These are phyloP conservation scores for Rhincodon typus DNA, from an alignment of 2,797 vertebrate genomes.

Conservation along the genomic window DNA sequence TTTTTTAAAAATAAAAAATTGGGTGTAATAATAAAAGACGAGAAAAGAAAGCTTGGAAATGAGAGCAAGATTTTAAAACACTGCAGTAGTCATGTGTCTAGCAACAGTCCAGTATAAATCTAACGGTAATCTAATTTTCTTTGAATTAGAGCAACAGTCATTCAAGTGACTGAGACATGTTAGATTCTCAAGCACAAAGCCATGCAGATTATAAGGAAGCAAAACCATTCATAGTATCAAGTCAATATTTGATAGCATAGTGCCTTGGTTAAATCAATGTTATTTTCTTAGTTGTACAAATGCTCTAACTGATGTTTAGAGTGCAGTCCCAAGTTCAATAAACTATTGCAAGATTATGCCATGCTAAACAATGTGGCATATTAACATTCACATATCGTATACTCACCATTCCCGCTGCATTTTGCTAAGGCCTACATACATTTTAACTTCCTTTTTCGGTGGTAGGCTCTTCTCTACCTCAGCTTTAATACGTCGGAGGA, in stretches of 20 bases:
- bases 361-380: neutral
- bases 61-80: neutral
- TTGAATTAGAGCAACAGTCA: neutral
- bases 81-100: neutral
- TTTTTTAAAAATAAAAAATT: neutral
- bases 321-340: neutral
- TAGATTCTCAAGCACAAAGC: neutral
- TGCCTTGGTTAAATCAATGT: neutral
- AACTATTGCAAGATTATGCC: neutral
- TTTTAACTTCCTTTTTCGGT: slow-evolving; percentile 96
- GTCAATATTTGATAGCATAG: neutral
- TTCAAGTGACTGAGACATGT: neutral
- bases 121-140: neutral
- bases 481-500: slow-evolving; percentile 94
- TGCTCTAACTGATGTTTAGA: neutral
- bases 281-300: neutral
- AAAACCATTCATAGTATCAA: neutral
- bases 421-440: slow-evolving; percentile 96
- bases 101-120: neutral
- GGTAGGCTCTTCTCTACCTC: slow-evolving; percentile 96
- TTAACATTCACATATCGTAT: slow-evolving; percentile 4
- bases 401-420: slow-evolving; percentile 97
- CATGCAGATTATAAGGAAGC: neutral
- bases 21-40: neutral
- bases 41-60: neutral